Evolutionary conservation across 2,888 invertebrate genomes (phyloP), one percentile per base, ranked within the genome.

Genomic region (Pelosia muscerda): DNA sequence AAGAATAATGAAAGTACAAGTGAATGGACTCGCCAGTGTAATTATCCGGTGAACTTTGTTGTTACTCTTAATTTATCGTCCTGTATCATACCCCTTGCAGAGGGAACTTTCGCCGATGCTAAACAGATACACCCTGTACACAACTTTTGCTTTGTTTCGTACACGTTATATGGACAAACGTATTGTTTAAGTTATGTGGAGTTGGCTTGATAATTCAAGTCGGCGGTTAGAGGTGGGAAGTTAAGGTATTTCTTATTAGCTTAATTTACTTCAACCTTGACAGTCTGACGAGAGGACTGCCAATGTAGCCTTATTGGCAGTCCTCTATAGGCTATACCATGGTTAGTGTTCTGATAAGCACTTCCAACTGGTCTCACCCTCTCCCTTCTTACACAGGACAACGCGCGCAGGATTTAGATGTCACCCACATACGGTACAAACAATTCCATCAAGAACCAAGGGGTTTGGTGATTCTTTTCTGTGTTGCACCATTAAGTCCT

Each of bases 1-100:
- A 86, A 90, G 89, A 89, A 88, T 90, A 90, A 92, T 90, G 93
- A 94, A 94, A 94, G 92, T 90, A 93, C 91, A 93, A 94, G 92
- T 92, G 90, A 93, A 91, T 87, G 93, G 94, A 93, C 93, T 92
- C 90, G 90, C 90, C 87, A 83, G 84, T 83, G 88, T 89, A 92
- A 92, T 91, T 92, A 91, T 92, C 87, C 85, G 79, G 75, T 81
- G 82, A 91, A 91, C 86, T 92, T 91, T 88, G 86, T 88, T 85
- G 84, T 86, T 85, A 67, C 82, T 84, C 83, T 81, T 88, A 89
- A 92, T 92, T 92, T 92, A 92, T 90, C 84, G 87, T 75, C 68
- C 83, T 81, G 86, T 86, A 84, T 87, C 87, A 84, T 82, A 85
- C 78, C 81, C 81, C 68, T 69, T 66, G 67, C 71, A 70, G 59